phyloP scores from a whole-genome alignment of 30 jellyfish, hydroid and myxozoan species.

The Hydractinia echinata region DNA sequence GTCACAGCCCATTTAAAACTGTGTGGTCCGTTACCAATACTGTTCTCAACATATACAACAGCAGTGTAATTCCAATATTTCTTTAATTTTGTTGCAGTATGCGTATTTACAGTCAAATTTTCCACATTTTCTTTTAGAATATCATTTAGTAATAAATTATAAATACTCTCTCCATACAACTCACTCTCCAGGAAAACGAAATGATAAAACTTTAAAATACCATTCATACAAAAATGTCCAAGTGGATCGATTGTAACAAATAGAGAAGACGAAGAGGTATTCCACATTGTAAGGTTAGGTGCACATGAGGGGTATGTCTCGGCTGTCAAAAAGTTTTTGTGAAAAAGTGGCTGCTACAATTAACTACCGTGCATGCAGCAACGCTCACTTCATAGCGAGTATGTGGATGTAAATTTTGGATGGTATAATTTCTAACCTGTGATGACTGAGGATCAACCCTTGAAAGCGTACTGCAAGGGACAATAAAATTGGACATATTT shows the following conservation, averaged over 20 bases:
- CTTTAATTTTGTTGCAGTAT: neutral
- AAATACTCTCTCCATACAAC: neutral
- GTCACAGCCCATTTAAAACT: conserved; percentile 11
- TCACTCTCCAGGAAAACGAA: neutral
- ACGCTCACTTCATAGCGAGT: neutral
- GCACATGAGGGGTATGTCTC: neutral
- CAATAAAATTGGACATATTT: neutral
- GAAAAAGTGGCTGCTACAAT: neutral
- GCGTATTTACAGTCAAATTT: neutral
- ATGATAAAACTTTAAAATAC: neutral
- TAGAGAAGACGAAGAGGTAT: neutral
- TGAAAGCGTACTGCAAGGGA: neutral
- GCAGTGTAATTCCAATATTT: conserved; percentile 20
- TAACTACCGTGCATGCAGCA: neutral
- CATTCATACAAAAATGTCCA: neutral
- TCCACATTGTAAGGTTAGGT: conserved; percentile 2
- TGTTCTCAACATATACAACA: neutral
- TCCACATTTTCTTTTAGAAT: neutral
- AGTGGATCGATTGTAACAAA: conserved; percentile 1
- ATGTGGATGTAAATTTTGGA: neutral
- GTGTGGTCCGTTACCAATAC: neutral
- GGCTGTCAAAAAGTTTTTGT: neutral
- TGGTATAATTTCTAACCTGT: neutral
- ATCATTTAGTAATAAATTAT: neutral
- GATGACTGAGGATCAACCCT: neutral